Base-by-base conservation (phyloP, 1,140 invertebrate genomes). In the Bombus turneri region DNA sequence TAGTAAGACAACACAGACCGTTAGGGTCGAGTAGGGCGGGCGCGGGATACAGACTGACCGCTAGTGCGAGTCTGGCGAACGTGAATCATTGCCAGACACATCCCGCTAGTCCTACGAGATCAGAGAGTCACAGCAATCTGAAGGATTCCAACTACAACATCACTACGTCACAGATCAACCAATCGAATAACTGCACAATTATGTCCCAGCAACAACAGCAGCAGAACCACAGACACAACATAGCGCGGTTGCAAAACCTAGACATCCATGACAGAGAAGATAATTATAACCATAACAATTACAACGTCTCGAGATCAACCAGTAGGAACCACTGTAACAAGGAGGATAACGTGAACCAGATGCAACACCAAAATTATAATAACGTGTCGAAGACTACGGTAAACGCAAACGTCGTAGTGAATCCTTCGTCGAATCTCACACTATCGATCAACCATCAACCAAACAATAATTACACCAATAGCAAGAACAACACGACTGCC, bases 31-130 rank as follows among this genome's bases (percentile, higher is more conserved):
- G 93, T 72, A 89, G 94, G 43, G 83, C 86, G 9, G 93, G 92
- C 12, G 83, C 91, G 0, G 94, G 94, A 12, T 95, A 95, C 76
- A 91, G 94, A 86, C 80, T 95, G 28, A 95, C 94, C 0, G 91
- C 94, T 15, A 96, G 96, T 66, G 96, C 96, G 31, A 96, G 96
- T 87, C 80, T 96, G 43, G 96, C 96, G 85, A 95, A 95, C 69
- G 95, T 95, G 2, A 95, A 95, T 88, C 93, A 95, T 80, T 95
- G 95, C 89, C 95, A 95, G 69, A 91, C 87, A 10, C 92, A 94
- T 41, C 92, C 93, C 13, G 93, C 92, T 13, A 95, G 94, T 75
- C 94, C 94, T 0, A 95, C 93, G 0, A 87, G 95, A 10, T 95
- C 95, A 1, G 95, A 95, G 53, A 95, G 94, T 75, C 95, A 95